A percentile compares a stretch with the other conserved stretches of the same genome.
phyloP scores from a whole-genome alignment of 2,888 invertebrate species.

The Philopedon plagiatum region DNA sequence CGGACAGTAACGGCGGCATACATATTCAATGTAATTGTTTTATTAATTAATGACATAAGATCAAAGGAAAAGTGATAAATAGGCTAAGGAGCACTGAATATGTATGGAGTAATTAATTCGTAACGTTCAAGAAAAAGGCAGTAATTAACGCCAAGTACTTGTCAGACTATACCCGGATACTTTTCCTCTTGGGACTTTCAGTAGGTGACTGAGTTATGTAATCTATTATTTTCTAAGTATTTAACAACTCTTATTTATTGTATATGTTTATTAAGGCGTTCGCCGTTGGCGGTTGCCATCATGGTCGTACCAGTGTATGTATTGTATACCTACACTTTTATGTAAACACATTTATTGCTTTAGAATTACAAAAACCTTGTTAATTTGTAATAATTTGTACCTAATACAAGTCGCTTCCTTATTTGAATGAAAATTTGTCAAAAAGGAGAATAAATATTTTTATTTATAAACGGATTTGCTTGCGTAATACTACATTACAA shows the following conservation, averaged over 20 bases:
- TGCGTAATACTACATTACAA: no score
- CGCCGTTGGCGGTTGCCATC: not conserved
- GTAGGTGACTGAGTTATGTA: conserved; percentile 39
- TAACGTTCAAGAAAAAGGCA: conserved; percentile 10
- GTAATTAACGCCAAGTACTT: conserved; percentile 15
- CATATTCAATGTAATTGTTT: no score
- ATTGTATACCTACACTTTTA: conserved; percentile 8
- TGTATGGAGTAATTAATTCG: not conserved
- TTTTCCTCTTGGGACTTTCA: conserved; percentile 12
- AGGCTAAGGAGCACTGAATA: not conserved
- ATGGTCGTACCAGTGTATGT: not conserved
- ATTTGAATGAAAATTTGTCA: no score
- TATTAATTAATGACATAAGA: no score
- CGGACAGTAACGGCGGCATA: no score
- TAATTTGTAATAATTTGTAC: no score
- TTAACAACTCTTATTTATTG: conserved; percentile 23
- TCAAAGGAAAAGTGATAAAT: not conserved
- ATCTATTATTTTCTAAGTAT: conserved; percentile 25
- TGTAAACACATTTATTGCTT: not conserved
- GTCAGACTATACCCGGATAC: conserved; percentile 25
- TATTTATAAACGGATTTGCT: no score
- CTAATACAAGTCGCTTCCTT: no score
- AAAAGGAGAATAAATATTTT: no score
- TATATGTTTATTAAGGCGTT: conserved; percentile 16
- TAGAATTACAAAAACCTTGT: not conserved